These are phyloP conservation scores for Limosa lapponica DNA, from an alignment of 2,797 vertebrate species.

Conservation along the genomic window DNA sequence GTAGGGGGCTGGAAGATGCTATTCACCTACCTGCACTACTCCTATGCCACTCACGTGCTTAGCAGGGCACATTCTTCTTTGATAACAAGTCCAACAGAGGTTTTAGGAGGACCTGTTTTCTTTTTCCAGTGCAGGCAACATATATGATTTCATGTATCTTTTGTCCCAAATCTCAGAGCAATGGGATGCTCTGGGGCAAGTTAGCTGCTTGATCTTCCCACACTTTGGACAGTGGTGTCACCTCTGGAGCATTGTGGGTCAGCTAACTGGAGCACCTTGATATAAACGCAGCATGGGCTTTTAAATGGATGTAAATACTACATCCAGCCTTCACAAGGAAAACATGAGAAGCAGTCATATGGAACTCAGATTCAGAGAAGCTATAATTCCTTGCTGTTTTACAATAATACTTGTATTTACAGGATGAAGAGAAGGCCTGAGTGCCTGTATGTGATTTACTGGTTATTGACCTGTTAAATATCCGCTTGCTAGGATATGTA, in stretches of 20 bases:
- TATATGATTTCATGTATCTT: not conserved
- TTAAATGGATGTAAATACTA: not conserved
- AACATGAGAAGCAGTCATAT: not conserved
- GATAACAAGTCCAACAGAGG: not conserved
- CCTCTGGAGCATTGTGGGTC: not conserved
- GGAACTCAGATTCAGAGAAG: not conserved
- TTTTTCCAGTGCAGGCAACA: not conserved
- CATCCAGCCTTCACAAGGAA: not conserved
- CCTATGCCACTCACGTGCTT: accelerated
- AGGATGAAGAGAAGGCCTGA: not conserved
- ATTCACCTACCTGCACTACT: not conserved
- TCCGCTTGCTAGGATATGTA: not conserved
- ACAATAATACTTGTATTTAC: not conserved
- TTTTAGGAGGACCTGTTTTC: not conserved
- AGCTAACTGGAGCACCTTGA: not conserved
- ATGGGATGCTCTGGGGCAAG: not conserved
- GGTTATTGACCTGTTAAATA: not conserved
- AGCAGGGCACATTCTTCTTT: not conserved
- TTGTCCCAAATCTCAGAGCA: not conserved
- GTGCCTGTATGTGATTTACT: not conserved
- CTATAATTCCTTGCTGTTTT: not conserved
- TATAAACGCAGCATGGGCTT: not conserved
- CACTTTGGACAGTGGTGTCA: not conserved
- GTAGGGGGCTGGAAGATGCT: not conserved
- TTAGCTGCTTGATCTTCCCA: not conserved